These are phyloP conservation scores for Euborellia annulipes DNA, from an alignment of 1,140 invertebrate genomes.

Conservation along the genomic window DNA sequence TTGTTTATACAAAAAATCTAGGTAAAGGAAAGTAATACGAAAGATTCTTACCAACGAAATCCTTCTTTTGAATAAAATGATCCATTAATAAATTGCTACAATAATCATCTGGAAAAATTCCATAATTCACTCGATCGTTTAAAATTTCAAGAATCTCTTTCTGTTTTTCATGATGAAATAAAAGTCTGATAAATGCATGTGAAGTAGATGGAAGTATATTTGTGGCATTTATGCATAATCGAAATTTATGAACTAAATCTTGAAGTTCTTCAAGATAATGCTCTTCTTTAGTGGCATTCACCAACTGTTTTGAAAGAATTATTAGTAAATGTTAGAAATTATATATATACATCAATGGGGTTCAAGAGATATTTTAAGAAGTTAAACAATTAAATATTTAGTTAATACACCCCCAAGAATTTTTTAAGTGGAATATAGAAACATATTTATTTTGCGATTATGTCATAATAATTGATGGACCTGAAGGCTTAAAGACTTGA, in stretches of 20 bases:
- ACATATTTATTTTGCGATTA: not conserved
- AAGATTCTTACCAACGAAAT: conserved; percentile 31
- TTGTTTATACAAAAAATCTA: no score
- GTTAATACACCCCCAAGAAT: not conserved
- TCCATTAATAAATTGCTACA: conserved; percentile 70
- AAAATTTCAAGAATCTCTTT: conserved; percentile 54
- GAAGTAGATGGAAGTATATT: conserved; percentile 60
- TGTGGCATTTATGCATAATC: conserved; percentile 46
- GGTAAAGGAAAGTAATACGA: not conserved
- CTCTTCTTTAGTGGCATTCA: conserved; percentile 36
- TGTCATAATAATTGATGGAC: not conserved
- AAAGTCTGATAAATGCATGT: conserved; percentile 58
- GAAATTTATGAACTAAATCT: conserved; percentile 48
- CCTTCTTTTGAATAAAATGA: conserved; percentile 48
- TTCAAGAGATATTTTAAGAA: not conserved
- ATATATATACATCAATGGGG: not conserved
- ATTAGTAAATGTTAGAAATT: not conserved
- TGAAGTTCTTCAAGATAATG: conserved; percentile 44
- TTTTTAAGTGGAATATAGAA: not conserved
- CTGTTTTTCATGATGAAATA: conserved; percentile 37
- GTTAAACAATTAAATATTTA: not conserved
- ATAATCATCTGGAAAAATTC: conserved; percentile 72
- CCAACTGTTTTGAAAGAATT: conserved; percentile 28
- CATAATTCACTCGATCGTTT: conserved; percentile 70
- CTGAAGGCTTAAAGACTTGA: not conserved